Base-by-base conservation (phyloP, 2,888 invertebrate species). In the Ennomos quercinarius region DNA sequence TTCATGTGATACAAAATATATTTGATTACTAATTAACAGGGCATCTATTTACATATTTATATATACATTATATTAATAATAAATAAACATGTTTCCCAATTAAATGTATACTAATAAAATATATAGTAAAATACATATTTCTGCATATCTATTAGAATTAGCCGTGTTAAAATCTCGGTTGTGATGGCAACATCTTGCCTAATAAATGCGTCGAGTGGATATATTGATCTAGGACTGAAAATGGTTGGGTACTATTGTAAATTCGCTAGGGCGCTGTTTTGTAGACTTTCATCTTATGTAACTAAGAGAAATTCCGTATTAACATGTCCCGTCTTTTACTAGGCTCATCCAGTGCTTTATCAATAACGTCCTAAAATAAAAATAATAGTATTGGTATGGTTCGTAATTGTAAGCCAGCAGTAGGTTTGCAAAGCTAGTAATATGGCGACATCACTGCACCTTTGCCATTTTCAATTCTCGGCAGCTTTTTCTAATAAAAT, bases 1-100 rank as follows among this genome's bases (percentile, higher is more conserved):
- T 27, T 6, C 27, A 27, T 86, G 80, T 85, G 81, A 83, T 85
- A 83, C 69, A 62, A 59, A 55, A 41, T 61, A 57, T 54, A 63
- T 63, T 59, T 58, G 37, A 67, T 17, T 61, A 51, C 46, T 34
- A 46, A 39, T 49, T 57, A 54, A 61, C 42, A 55, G 11, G 55
- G 44, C 52, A 52, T 47, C 48, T 36, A 17, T n/a, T 17, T 17
- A 43, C 39, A 13, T 36, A 48, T n/a, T 35, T 43, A 5, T 27
- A 39, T 52, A 27, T 38, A 38, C 27, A 27, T 27, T 27, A 27
- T 27, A 17, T 27, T 27, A 6, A 27, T 27, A 27, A 27, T 27
- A 27, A 6, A 6, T 6, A 27, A 17, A 17, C 4, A 1, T 17
- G 5, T 27, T 3, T 27, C 3, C 27, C 27, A 27, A 27, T 27